These are phyloP conservation scores for Tridacna gigas DNA, from an alignment of 2,888 invertebrate species.

Conservation along the genomic window DNA sequence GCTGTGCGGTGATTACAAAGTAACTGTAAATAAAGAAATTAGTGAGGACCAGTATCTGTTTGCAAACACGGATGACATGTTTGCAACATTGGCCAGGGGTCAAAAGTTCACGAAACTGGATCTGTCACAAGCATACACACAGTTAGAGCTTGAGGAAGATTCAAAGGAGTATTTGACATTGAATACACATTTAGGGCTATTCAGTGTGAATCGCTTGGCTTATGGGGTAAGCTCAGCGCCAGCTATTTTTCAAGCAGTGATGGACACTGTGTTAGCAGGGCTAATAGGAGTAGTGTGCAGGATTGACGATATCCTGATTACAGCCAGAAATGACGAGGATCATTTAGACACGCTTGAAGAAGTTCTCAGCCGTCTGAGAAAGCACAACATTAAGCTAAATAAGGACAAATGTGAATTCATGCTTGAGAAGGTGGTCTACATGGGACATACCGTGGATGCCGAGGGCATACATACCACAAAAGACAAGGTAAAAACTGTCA, in stretches of 20 bases:
- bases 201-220: conserved; percentile 36
- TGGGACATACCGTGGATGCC: conserved; percentile 49
- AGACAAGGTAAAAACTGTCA: conserved; percentile 29
- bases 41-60: conserved; percentile 69
- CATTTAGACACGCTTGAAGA: conserved; percentile 44
- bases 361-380: too few species aligned
- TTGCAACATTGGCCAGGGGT: conserved; percentile 53
- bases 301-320: conserved; percentile 51
- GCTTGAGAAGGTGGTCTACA: conserved; percentile 42
- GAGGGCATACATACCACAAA: conserved; percentile 38
- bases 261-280: conserved; percentile 44
- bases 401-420: conserved; percentile 26
- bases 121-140: conserved; percentile 53
- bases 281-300: conserved; percentile 27
- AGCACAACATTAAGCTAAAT: conserved; percentile 41
- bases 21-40: conserved; percentile 70
- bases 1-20: conserved; percentile 61
- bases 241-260: conserved; percentile 53
- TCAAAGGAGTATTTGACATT: conserved; percentile 55
- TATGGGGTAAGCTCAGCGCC: conserved; percentile 53
- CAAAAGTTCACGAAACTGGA: conserved; percentile 61
- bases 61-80: conserved; percentile 56
- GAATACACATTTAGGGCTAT: conserved; percentile 59
- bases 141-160: conserved; percentile 45
- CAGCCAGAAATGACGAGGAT: conserved; percentile 27